Conservation (phyloP, 1,140 invertebrate species). For the Heliconius nattereri region DNA sequence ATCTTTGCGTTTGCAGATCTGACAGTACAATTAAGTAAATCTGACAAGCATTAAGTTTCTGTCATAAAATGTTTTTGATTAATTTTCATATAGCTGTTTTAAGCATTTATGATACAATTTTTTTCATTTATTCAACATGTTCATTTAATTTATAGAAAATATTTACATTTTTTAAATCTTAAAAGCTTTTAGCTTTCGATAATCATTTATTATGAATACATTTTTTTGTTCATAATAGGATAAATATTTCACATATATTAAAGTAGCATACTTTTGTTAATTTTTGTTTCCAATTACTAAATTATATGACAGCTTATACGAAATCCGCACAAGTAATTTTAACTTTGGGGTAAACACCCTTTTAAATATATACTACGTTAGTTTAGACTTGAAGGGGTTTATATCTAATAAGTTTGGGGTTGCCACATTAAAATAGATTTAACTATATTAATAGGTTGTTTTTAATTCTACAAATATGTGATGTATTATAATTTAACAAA, state of each 20-base stretch:
- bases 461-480: not conserved
- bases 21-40: not conserved
- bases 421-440: not conserved
- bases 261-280: not conserved
- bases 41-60: not conserved
- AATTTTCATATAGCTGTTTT: too few relatives aligned
- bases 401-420: not conserved
- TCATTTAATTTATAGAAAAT: too few relatives aligned
- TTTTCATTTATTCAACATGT: too few relatives aligned
- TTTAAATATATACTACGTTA: conserved; percentile 6
- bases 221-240: too few relatives aligned
- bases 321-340: not conserved
- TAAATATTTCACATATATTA: too few relatives aligned
- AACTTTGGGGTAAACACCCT: not conserved
- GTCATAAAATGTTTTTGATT: not conserved
- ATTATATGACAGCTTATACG: not conserved
- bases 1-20: not conserved
- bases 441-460: not conserved
- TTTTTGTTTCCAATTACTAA: not conserved
- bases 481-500: not conserved
- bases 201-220: too few relatives aligned
- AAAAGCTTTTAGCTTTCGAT: too few relatives aligned
- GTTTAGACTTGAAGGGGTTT: not conserved
- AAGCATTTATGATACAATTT: too few relatives aligned
- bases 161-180: too few relatives aligned